Evolutionary conservation across 2,113 vertebrate species (phyloP), one percentile per base, ranked within the genome.

Genomic region (Podocnemis expansa): DNA sequence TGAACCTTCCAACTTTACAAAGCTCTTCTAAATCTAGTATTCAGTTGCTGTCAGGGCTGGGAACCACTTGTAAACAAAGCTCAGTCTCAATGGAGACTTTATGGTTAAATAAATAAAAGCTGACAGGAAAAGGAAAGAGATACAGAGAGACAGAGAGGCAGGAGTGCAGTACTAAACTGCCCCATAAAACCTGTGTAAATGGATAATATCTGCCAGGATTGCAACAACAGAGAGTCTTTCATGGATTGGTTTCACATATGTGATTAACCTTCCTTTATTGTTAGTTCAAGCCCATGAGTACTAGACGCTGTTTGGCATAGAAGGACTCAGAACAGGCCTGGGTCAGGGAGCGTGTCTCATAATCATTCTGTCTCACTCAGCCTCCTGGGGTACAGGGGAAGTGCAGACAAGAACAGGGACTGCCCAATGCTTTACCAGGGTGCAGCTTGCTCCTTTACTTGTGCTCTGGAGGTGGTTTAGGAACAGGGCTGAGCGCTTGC

Each of bases 41-140:
- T 94, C 94, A 95, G 90, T 91, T 95, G 84, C 88, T 90, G 49
- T 83, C 78, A 82, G 84, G 78, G 90, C 84, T 84, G 94, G 80
- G 80, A 96, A 91, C 94, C 60, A 60, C 84, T 85, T 83, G 89
- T 92, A 96, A 95, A 83, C 70, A 95, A 96, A 89, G 78, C n/a
- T 78, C 12, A 91, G 70, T 27, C 31, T 94, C 87, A 56, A 16
- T 7, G 45, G 87, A 87, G 49, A 83, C 55, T 95, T 97, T 90
- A 92, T 79, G 60, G 89, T 91, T 94, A 95, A 93, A 94, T 96
- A 95, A 95, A 95, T 85, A 88, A 95, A 58, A 0, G 10, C 87
- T 91, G 91, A 91, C 93, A 95, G 88, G 94, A 95, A 92, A 88
- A 80, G 79, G 52, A 49, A 76, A 78, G 87, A 78, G 80, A 85